Evolutionary conservation across 2,888 invertebrate genomes (phyloP).

Genomic region (Acrocera orbiculus): DNA sequence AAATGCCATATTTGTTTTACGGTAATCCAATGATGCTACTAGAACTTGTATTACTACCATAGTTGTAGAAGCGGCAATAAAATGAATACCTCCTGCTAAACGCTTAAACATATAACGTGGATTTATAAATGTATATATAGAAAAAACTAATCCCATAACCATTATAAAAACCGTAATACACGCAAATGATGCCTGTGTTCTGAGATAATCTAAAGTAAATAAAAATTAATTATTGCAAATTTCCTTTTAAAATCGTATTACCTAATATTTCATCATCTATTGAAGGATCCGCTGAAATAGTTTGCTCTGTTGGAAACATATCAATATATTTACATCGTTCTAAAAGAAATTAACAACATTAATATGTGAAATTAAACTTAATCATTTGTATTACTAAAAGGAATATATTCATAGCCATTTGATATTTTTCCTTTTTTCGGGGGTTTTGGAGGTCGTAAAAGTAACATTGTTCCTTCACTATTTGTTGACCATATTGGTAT

Average conservation of each 20-base stretch:
- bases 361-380: no score
- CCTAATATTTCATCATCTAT: conserved; percentile 38
- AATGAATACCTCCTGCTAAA: conserved; percentile 65
- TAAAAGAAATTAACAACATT: no score
- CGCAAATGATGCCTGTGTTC: conserved; percentile 70
- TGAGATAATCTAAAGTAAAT: conserved; percentile 48
- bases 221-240: conserved; percentile 1
- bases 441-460: conserved; percentile 26
- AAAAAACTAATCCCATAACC: conserved; percentile 64
- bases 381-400: no score
- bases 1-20: conserved; percentile 43
- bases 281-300: conserved; percentile 34
- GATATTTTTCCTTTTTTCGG: conserved; percentile 19
- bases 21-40: conserved; percentile 53
- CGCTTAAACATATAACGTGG: conserved; percentile 80
- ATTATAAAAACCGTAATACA: conserved; percentile 66
- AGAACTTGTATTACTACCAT: conserved; percentile 70
- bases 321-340: conserved; percentile 42
- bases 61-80: conserved; percentile 65
- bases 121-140: conserved; percentile 66
- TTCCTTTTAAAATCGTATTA: conserved; percentile 20
- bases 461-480: conserved; percentile 20
- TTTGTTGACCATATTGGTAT: conserved; percentile 24
- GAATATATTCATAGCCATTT: conserved; percentile 24
- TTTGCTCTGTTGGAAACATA: conserved; percentile 38